phyloP scores from a whole-genome alignment of 2,888 invertebrate genomes.

The Eupithecia exiguata region DNA sequence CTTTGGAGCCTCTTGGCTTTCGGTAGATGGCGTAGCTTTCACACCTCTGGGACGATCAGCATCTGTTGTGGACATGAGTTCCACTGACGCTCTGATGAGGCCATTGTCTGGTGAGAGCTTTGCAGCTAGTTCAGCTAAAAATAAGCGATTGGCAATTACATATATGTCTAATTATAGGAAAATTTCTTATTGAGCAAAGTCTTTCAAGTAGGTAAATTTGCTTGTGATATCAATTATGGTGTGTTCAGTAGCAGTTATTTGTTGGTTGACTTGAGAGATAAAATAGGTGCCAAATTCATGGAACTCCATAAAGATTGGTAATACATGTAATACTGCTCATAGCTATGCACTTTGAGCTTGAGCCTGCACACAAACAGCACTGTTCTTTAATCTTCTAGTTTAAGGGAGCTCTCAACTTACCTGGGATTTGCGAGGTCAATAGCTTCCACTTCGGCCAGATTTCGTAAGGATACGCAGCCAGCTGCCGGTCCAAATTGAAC shows the following conservation, averaged over 20 bases:
- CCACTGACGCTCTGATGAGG: slow-evolving; percentile 90
- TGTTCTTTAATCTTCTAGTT: neutral
- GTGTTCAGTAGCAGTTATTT: neutral
- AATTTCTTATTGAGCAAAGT: neutral
- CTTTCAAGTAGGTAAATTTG: neutral
- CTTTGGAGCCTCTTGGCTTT: slow-evolving; percentile 46
- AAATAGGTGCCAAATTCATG: neutral
- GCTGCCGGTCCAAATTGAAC: slow-evolving; percentile 88
- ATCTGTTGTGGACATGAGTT: slow-evolving; percentile 89
- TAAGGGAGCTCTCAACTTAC: slow-evolving; percentile 52
- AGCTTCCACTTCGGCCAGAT: slow-evolving; percentile 93
- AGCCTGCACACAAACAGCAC: neutral
- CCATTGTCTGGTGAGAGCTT: slow-evolving; percentile 89
- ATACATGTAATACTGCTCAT: neutral
- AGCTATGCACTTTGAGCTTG: neutral
- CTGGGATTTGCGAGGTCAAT: slow-evolving; percentile 87
- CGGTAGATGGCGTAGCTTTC: slow-evolving; percentile 56
- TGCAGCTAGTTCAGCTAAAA: slow-evolving; percentile 81
- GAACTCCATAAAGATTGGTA: neutral
- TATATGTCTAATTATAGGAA: neutral
- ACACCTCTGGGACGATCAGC: slow-evolving; percentile 86
- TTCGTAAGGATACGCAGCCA: slow-evolving; percentile 97
- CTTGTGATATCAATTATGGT: neutral
- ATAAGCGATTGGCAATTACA: neutral
- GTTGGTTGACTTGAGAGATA: neutral